A percentile compares a stretch with the other conserved stretches of the same genome.
Evolutionary conservation across 2,888 invertebrate genomes (phyloP).

Genomic region (Andrena fulva): DNA sequence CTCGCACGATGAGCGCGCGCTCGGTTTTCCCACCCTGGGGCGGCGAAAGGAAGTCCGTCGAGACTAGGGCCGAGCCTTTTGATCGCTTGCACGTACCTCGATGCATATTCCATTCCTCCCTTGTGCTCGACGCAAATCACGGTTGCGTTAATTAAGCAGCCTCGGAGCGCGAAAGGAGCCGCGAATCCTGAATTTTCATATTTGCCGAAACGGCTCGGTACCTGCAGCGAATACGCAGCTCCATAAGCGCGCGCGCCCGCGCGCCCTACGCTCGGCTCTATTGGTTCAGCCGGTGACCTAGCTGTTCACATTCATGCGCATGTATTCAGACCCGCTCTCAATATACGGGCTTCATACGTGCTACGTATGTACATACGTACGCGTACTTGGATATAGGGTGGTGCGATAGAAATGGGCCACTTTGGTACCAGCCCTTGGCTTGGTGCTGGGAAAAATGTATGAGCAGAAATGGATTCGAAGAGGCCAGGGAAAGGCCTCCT

Average conservation of each 20-base stretch:
- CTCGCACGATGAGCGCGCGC: not conserved
- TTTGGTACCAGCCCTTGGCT: not conserved
- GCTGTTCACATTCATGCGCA: slow-evolving; percentile 15
- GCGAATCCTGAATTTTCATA: slow-evolving; percentile 39
- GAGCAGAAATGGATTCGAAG: too few species aligned
- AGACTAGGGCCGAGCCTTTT: slow-evolving; percentile 6
- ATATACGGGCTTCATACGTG: slow-evolving; percentile 2
- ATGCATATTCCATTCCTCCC: slow-evolving; percentile 37
- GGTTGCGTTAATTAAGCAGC: slow-evolving; percentile 56
- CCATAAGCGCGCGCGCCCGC: not conserved
- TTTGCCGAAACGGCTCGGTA: slow-evolving; percentile 14
- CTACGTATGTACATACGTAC: not conserved
- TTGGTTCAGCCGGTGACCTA: slow-evolving; percentile 7
- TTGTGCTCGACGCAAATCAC: slow-evolving; percentile 28
- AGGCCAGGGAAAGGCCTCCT: too few species aligned
- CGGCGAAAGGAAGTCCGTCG: not conserved
- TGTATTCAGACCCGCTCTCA: slow-evolving; percentile 9
- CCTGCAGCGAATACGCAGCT: not conserved
- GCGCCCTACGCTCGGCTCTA: slow-evolving; percentile 4
- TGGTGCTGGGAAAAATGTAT: not conserved
- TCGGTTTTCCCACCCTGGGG: not conserved
- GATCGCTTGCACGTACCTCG: not conserved
- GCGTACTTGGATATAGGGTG: not conserved
- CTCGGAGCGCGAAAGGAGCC: slow-evolving; percentile 14
- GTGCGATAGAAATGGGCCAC: not conserved